A percentile compares a stretch with the other conserved stretches of the same genome.
Evolutionary conservation across 2,888 invertebrate genomes (phyloP).

Genomic region (Emmelina monodactyla): DNA sequence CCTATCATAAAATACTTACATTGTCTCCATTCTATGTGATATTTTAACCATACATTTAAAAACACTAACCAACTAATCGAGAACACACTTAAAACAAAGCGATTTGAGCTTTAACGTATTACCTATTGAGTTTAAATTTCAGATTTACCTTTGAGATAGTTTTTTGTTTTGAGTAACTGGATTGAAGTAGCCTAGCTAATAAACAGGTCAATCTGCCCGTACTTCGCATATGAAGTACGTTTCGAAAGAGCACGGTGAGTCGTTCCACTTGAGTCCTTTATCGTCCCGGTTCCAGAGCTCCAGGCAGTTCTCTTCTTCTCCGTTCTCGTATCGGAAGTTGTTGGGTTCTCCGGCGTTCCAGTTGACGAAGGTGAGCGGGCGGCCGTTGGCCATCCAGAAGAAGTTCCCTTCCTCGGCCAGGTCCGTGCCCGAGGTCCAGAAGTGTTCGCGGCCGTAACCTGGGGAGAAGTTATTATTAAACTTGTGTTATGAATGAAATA

Average conservation of each 20-base stretch:
- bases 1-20: too few species aligned
- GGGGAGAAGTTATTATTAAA: too few species aligned
- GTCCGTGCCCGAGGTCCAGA: slow-evolving; percentile 93
- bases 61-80: too few species aligned
- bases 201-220: slow-evolving; percentile 58
- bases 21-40: too few species aligned
- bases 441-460: slow-evolving; percentile 90
- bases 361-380: slow-evolving; percentile 88
- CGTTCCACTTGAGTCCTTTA: slow-evolving; percentile 92
- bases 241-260: slow-evolving; percentile 92
- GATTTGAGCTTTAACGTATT: too few species aligned
- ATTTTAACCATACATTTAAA: too few species aligned
- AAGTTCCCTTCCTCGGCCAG: slow-evolving; percentile 90
- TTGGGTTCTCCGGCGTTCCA: slow-evolving; percentile 95
- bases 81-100: too few species aligned
- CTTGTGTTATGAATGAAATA: too few species aligned
- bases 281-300: slow-evolving; percentile 93
- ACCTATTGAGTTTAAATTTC: too few species aligned
- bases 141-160: too few species aligned
- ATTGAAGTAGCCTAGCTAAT: too few species aligned
- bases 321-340: slow-evolving; percentile 92
- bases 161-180: too few species aligned
- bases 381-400: slow-evolving; percentile 93
- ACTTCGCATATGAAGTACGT: slow-evolving; percentile 93
- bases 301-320: slow-evolving; percentile 91